Evolutionary conservation across 2,888 invertebrate species (phyloP), one percentile per base, ranked within the genome.

Genomic region (Acrobasis repandana): DNA sequence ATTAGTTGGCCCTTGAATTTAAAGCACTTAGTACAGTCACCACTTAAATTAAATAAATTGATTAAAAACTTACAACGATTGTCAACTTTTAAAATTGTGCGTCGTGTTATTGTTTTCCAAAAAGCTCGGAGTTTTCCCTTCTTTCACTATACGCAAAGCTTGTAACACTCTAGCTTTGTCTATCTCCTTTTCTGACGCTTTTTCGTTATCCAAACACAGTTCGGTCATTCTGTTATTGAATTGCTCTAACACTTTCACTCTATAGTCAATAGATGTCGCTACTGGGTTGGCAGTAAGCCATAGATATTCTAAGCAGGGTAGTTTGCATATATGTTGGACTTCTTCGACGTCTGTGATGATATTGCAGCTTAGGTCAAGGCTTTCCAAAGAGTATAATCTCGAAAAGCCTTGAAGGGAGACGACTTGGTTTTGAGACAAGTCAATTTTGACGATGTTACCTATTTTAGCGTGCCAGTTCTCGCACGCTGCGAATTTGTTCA

Each of bases 81-180:
- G 87, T 92, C 90, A 91, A 86, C 91, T 91, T 63, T 74, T 79
- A 72, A 86, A 91, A 62, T 84, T 88, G 65, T 88, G 89, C 62
- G 88, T 93, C 5, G 88, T 84, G 62, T 88, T 87, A 63, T 91
- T 93, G 20, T 90, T 92, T 28, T 93, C 83, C 61, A 92, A 79
- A 64, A 94, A 94, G 63, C 89, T 93, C 0, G 94, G 94, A 0
- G 93, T 93, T 75, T 94, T 95, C 6, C 95, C 95, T 78, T 95
- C 95, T 69, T 95, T 95, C 0, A 96, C 96, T 54, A 95, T 94
- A 71, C 96, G 94, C 65, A 98, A 92, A 0, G 99, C 99, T 82
- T 97, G 96, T 65, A 98, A 88, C 46, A 99, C 96, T 47, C 97
- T 95, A 0, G 98, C 98, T 2, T 97, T 98, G 77, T 99, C 98